Conservation (phyloP, 2,113 vertebrate species). For the Salvator merianae region DNA sequence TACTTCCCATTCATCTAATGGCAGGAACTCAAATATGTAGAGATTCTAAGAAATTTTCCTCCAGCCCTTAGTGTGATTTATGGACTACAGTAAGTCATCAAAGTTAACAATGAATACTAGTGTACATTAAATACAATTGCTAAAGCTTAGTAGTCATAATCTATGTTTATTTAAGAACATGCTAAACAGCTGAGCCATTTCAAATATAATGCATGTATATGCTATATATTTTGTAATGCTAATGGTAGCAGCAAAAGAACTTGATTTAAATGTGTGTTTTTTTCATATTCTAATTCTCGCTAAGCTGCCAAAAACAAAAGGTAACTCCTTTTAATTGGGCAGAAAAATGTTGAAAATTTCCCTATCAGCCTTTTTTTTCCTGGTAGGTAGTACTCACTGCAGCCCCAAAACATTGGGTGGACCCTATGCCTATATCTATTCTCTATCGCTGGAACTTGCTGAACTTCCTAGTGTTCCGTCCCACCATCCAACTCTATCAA, state of each 20-base stretch:
- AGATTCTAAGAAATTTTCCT: neutral
- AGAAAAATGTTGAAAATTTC: too few relatives aligned
- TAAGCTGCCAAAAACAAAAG: too few relatives aligned
- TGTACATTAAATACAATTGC: slow-evolving; percentile 31
- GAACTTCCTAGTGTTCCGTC: too few relatives aligned
- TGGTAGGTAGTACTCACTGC: too few relatives aligned
- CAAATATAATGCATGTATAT: neutral
- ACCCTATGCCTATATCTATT: too few relatives aligned
- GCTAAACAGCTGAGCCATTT: slow-evolving; percentile 49
- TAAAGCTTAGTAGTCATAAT: slow-evolving; percentile 40
- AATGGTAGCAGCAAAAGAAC: slow-evolving; percentile 64
- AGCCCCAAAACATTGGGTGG: too few relatives aligned
- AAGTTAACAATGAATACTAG: neutral
- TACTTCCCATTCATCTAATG: neutral
- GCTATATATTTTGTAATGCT: slow-evolving; percentile 51
- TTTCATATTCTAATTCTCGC: slow-evolving; percentile 85
- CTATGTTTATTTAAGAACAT: slow-evolving; percentile 53
- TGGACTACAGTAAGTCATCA: slow-evolving; percentile 10
- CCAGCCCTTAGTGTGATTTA: neutral
- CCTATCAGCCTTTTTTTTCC: too few relatives aligned
- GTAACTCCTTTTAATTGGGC: too few relatives aligned
- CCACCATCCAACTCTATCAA: too few relatives aligned
- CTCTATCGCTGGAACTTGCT: too few relatives aligned
- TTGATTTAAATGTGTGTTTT: slow-evolving; percentile 72
- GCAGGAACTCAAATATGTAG: neutral